These are phyloP conservation scores for Sphaerophoria rueppellii DNA, from an alignment of 2,888 invertebrate species.

Conservation along the genomic window DNA sequence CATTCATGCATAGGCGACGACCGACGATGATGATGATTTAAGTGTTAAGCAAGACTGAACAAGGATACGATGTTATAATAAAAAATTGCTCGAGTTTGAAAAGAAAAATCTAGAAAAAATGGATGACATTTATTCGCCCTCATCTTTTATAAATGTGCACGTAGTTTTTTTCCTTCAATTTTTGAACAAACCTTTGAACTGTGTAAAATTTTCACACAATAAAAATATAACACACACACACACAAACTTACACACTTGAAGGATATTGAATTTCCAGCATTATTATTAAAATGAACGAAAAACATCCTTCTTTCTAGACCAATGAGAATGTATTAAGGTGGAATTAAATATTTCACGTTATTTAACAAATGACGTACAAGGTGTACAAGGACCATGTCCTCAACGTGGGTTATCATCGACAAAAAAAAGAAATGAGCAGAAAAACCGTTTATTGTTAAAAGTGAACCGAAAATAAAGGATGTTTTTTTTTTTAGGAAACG, in stretches of 20 bases:
- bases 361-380: slow-evolving; percentile 41
- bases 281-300: slow-evolving; percentile 13
- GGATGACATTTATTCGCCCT: slow-evolving; percentile 32
- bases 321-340: slow-evolving; percentile 58
- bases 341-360: slow-evolving; percentile 71
- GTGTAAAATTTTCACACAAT: slow-evolving; percentile 42
- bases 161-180: slow-evolving; percentile 32
- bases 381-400: not conserved
- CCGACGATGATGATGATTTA: slow-evolving; percentile 45
- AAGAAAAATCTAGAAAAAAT: slow-evolving; percentile 43
- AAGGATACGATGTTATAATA: slow-evolving; percentile 33
- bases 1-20: slow-evolving; percentile 50
- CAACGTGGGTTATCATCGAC: not conserved
- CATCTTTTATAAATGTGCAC: slow-evolving; percentile 48
- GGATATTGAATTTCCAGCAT: slow-evolving; percentile 55
- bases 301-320: slow-evolving; percentile 19
- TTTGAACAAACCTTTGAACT: slow-evolving; percentile 53
- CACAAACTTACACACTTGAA: slow-evolving; percentile 18
- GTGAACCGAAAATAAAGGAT: not conserved
- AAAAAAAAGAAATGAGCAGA: slow-evolving; percentile 17
- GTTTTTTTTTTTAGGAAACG: not conserved
- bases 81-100: slow-evolving; percentile 60
- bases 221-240: slow-evolving; percentile 2
- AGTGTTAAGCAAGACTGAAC: slow-evolving; percentile 41
- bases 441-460: slow-evolving; percentile 35